phyloP scores from a whole-genome alignment of 2,113 vertebrate species.

The Pollimyrus isidori region DNA sequence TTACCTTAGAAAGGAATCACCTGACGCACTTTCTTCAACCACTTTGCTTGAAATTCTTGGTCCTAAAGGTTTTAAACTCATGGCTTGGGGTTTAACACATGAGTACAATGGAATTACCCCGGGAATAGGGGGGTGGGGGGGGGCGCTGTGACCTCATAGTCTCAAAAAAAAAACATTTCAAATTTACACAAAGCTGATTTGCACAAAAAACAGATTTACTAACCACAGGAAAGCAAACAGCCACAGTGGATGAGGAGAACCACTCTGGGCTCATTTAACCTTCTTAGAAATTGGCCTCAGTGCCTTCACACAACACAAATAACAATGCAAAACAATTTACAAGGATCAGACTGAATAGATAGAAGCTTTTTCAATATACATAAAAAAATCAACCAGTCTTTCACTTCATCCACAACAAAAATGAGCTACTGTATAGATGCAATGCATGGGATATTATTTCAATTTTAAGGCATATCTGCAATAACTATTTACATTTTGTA shows the following conservation, averaged over 20 bases:
- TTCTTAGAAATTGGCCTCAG: background rate
- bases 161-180: background rate
- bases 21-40: background rate
- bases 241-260: background rate
- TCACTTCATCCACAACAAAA: background rate
- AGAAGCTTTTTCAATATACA: background rate
- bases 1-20: background rate
- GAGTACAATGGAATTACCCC: background rate
- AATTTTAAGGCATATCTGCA: background rate
- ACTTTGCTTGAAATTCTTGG: background rate
- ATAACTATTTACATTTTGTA: background rate
- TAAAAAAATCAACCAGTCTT: background rate
- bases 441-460: background rate
- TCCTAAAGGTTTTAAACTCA: background rate
- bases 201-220: slow-evolving; percentile 2
- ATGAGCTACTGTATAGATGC: background rate
- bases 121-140: background rate
- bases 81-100: background rate
- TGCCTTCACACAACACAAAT: background rate
- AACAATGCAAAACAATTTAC: background rate
- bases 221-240: background rate
- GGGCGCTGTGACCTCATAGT: background rate
- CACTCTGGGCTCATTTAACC: background rate
- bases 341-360: background rate
- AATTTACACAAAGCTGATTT: background rate